These are phyloP conservation scores for Listrodromus nycthemerus DNA, from an alignment of 2,888 invertebrate species.

Conservation along the genomic window DNA sequence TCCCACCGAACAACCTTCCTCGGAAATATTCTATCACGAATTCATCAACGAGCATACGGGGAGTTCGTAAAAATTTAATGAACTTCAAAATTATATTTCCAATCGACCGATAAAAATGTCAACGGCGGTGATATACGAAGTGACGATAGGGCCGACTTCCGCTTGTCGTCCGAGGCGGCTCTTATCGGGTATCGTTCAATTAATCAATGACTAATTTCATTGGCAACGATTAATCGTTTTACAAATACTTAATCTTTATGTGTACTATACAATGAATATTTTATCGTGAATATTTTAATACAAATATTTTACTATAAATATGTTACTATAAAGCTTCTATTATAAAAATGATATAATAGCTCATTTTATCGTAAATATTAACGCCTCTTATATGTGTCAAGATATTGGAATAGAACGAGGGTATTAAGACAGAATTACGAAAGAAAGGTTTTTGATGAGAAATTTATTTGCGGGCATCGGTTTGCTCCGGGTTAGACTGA, in stretches of 20 bases:
- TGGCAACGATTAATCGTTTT: not conserved
- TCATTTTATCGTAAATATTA: no score
- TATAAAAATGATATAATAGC: no score
- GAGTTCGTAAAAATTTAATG: conserved; percentile 7
- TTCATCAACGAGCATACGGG: conserved; percentile 4
- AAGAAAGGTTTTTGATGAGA: no score
- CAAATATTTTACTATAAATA: no score
- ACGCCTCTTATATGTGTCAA: no score
- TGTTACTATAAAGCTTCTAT: no score
- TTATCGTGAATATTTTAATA: no score
- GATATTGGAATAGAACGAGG: no score
- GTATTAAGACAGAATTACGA: no score
- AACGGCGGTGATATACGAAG: conserved; percentile 4
- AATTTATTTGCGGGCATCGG: no score
- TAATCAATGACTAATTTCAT: conserved; percentile 1
- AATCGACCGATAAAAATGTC: not conserved
- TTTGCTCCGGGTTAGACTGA: not conserved
- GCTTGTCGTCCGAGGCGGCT: not conserved
- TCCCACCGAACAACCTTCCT: not conserved
- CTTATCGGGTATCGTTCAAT: not conserved
- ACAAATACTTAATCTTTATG: no score
- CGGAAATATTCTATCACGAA: not conserved
- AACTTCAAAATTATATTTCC: not conserved
- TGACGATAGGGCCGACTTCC: not conserved
- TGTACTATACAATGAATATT: no score